Conservation (phyloP, 2,797 vertebrate genomes). For the Galaxias olidus region DNA sequence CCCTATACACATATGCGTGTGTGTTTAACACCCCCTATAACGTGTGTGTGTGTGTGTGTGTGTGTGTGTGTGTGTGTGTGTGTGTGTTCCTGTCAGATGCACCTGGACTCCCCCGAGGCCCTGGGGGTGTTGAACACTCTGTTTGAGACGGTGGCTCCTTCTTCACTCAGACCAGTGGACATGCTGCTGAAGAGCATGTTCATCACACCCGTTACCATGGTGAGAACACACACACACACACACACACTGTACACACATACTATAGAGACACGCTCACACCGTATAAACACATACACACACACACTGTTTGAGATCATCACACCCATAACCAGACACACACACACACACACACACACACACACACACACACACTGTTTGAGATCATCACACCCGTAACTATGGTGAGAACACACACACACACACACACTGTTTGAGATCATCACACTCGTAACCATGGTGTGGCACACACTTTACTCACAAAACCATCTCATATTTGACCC, state of each 20-base stretch:
- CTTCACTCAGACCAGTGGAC: slow-evolving; percentile 94
- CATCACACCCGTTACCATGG: slow-evolving; percentile 88
- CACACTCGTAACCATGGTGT: too few relatives aligned
- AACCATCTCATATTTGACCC: too few relatives aligned
- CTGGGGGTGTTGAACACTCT: slow-evolving; percentile 93
- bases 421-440: neutral
- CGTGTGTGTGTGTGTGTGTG: neutral
- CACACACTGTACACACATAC: too few relatives aligned
- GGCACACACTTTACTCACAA: too few relatives aligned
- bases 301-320: too few relatives aligned
- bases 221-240: slow-evolving; percentile 61
- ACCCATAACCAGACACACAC: too few relatives aligned
- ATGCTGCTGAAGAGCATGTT: slow-evolving; percentile 99
- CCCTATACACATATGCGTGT: too few relatives aligned
- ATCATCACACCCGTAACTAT: too few relatives aligned
- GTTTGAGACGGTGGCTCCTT: slow-evolving; percentile 95
- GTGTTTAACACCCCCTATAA: neutral
- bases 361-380: slow-evolving; percentile 2
- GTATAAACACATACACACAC: slow-evolving; percentile 9
- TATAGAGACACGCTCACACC: too few relatives aligned
- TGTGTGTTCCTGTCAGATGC: slow-evolving; percentile 80
- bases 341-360: neutral
- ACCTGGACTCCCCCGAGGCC: slow-evolving; percentile 94
- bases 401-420: too few relatives aligned
- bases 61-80: slow-evolving; percentile 8